A percentile compares a stretch with the other conserved stretches of the same genome.
phyloP scores from a whole-genome alignment of 2,113 vertebrate species.

The Gymnorhina tibicen region DNA sequence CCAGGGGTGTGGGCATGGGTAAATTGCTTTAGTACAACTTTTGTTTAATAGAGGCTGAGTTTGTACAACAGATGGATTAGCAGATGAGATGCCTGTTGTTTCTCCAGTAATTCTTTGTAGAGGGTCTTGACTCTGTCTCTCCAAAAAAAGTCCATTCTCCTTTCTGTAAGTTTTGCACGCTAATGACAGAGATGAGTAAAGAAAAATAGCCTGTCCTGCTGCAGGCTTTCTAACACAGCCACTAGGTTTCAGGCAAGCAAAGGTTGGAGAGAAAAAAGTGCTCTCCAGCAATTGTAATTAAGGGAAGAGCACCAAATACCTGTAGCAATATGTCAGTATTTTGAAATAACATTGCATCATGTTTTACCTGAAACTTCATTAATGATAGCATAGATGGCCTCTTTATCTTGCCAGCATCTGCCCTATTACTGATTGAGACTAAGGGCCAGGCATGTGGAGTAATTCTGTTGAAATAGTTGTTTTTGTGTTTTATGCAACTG shows the following conservation, averaged over 20 bases:
- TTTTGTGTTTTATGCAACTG: slow-evolving; percentile 51
- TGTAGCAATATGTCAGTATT: slow-evolving; percentile 60
- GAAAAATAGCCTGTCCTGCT: background rate
- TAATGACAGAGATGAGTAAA: background rate
- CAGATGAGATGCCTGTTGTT: background rate
- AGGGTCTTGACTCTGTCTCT: background rate
- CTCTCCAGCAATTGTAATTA: slow-evolving; percentile 64
- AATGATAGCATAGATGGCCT: slow-evolving; percentile 61
- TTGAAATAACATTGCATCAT: slow-evolving; percentile 65
- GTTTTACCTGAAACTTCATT: slow-evolving; percentile 68
- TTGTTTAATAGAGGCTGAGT: background rate
- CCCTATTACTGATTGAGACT: slow-evolving; percentile 46
- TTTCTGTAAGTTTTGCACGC: background rate
- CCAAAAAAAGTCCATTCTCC: background rate
- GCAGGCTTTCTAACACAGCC: slow-evolving; percentile 1
- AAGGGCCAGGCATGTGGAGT: slow-evolving; percentile 53
- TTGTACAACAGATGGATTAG: background rate
- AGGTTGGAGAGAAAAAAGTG: slow-evolving; percentile 2
- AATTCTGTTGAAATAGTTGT: slow-evolving; percentile 65
- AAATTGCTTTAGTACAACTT: slow-evolving; percentile 8
- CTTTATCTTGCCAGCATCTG: slow-evolving; percentile 64
- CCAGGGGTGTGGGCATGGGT: background rate
- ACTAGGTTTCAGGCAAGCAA: background rate
- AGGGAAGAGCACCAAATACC: slow-evolving; percentile 57
- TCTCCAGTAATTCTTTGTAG: background rate